Base-by-base conservation (phyloP, 2,113 vertebrate genomes). In the Uria aalge region DNA sequence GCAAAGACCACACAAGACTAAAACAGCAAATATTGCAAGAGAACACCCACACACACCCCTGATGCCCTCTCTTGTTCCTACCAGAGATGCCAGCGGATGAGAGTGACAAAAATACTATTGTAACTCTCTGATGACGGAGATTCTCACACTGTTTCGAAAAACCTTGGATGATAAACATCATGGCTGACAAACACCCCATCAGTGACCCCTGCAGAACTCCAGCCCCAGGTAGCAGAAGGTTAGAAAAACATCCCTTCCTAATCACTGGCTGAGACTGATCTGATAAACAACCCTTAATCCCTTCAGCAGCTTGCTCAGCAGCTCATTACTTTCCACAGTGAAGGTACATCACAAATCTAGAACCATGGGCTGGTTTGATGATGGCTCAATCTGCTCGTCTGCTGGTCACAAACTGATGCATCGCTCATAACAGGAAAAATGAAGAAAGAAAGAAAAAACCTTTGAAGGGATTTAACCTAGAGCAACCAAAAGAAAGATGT, bases 1-100 rank as follows among this genome's bases (percentile, higher is more conserved):
- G 56, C 56, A 75, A 87, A 92, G 89, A 95, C 91, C 86, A 96
- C 94, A 96, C 86, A 94, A 81, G 94, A 52, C 40, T 71, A 63
- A 50, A 36, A 57, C 23, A 85, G 80, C 38, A 92, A 91, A 95
- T 71, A 81, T 2, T n/a, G 40, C 59, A 76, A 36, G 55, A 60
- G 63, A 69, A 86, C 55, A 60, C 63, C 7, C 29, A 29, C 62
- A 64, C 29, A 19, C 12, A 20, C 45, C 40, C 67, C 57, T 4
- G 30, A 32, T 47, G 63, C 19, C 68, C 50, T 85, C 34, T 29
- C 88, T 27, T 73, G 52, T 38, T 88, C 83, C 36, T 23, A 24
- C 29, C 47, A 5, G 2, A 57, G 50, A 79, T n/a, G 19, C 30
- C 76, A 64, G 40, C 69, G 81, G 72, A 81, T 9, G 47, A 72